Evolutionary conservation across 2,888 invertebrate genomes (phyloP), one percentile per base, ranked within the genome.

Genomic region (Geotrupes spiniger): DNA sequence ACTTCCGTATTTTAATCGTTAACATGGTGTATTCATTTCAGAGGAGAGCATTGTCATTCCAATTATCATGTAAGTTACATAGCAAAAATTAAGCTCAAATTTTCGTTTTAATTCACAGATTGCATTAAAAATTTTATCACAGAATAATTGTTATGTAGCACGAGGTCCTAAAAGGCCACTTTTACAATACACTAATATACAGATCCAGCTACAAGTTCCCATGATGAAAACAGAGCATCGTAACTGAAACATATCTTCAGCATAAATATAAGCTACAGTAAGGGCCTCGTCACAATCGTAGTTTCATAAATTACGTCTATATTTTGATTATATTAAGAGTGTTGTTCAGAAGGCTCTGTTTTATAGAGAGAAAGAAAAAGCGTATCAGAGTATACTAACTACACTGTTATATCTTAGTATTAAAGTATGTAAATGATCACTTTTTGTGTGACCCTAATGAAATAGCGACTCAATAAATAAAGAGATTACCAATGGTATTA

Each of bases 111-210:
- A 26, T 43, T 29, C 16, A 38, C 31, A 38, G 17, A 39, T 49
- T 43, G 33, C 49, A 46, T 46, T 48, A 38, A 43, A 48, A 39
- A 29, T 49, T 48, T 39, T 49, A 49, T 49, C 49, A 49, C 49
- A 49, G 49, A 39, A 33, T 29, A 33, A 42, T 49, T 2, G 28
- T 28, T 39, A 48, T 43, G 43, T 43, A 49, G 49, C 49, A 49
- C 49, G 43, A 49, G 49, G 49, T 49, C 49, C 49, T 49, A 36
- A 27, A 49, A 49, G 49, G 49, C 49, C 49, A 49, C 49, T 28
- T 38, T 43, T 49, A 48, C 27, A 9, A 26, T 26, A 26, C 12
- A 25, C 40, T 27, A 40, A 40, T 15, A 17, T 15, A 40, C 40
- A 21, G 11, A 27, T 25, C 21, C 11, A 38, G 25, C 10, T 9